A percentile compares a stretch with the other conserved stretches of the same genome.
These are phyloP conservation scores for Carposina sasakii DNA, from an alignment of 1,140 invertebrate species.

Conservation along the genomic window DNA sequence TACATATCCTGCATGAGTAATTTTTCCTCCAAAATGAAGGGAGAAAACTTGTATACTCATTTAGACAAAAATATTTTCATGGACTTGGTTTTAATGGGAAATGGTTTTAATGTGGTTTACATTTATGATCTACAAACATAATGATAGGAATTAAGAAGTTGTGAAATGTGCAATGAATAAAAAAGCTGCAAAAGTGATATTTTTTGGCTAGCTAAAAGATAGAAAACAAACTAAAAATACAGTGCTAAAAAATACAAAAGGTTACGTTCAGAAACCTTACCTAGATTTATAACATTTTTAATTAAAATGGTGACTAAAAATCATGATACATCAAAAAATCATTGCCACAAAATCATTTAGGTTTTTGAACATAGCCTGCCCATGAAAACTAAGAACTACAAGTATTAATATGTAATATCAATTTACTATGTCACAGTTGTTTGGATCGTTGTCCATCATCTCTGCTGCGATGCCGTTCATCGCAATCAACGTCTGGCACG, in stretches of 20 bases:
- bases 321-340: too few species aligned
- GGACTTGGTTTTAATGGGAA: too few species aligned
- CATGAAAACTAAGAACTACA: conserved; percentile 49
- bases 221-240: conserved; percentile 24
- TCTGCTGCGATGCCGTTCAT: conserved; percentile 63
- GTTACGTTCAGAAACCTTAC: conserved; percentile 69
- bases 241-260: conserved; percentile 42
- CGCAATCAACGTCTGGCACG: conserved; percentile 57
- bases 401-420: conserved; percentile 43
- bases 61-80: too few species aligned
- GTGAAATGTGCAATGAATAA: too few species aligned
- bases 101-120: too few species aligned
- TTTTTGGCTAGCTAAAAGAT: conserved; percentile 23
- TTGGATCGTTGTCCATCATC: conserved; percentile 43
- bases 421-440: conserved; percentile 52
- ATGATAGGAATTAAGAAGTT: too few species aligned
- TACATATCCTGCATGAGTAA: too few species aligned
- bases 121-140: too few species aligned
- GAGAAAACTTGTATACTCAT: too few species aligned
- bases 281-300: conserved; percentile 32
- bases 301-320: too few species aligned
- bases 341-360: conserved; percentile 28
- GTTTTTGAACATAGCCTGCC: conserved; percentile 69
- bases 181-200: too few species aligned
- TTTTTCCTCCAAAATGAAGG: too few species aligned